These are phyloP conservation scores for Varecia variegata DNA, from an alignment of 2,797 vertebrate species.

Conservation along the genomic window DNA sequence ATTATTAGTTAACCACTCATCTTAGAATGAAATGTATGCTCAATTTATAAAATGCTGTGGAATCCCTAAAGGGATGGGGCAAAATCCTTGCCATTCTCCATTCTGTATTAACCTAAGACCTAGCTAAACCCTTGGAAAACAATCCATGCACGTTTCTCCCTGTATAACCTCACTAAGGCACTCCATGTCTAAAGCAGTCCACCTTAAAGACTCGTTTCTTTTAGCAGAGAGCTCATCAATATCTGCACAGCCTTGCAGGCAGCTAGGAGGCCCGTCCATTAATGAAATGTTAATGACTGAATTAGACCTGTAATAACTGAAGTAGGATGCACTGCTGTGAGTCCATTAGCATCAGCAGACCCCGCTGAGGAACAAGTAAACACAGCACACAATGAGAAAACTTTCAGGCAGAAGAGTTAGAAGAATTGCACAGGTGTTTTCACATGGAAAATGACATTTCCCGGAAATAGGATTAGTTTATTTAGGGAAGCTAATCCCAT, in stretches of 20 bases:
- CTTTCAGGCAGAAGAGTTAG: conserved; percentile 78
- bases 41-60: background rate
- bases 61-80: background rate
- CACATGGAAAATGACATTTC: conserved; percentile 77
- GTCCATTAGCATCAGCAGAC: conserved; percentile 94
- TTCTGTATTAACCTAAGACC: background rate
- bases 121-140: background rate
- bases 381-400: conserved; percentile 84
- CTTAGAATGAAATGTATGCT: background rate
- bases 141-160: background rate
- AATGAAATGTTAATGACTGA: conserved; percentile 99
- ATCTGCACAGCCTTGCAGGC: conserved; percentile 88
- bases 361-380: conserved; percentile 92
- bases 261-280: conserved; percentile 93
- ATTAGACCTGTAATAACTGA: conserved; percentile 97
- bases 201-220: conserved; percentile 88
- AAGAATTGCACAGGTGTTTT: conserved; percentile 89
- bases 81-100: background rate
- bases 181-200: conserved; percentile 74
- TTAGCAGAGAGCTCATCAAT: conserved; percentile 89
- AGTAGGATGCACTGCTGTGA: conserved; percentile 93
- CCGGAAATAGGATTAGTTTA: conserved; percentile 74
- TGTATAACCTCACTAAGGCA: background rate
- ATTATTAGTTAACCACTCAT: background rate
- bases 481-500: conserved; percentile 65